A percentile compares a stretch with the other conserved stretches of the same genome.
phyloP scores from a whole-genome alignment of 1,140 invertebrate genomes.

The Hylaeus volcanicus region DNA sequence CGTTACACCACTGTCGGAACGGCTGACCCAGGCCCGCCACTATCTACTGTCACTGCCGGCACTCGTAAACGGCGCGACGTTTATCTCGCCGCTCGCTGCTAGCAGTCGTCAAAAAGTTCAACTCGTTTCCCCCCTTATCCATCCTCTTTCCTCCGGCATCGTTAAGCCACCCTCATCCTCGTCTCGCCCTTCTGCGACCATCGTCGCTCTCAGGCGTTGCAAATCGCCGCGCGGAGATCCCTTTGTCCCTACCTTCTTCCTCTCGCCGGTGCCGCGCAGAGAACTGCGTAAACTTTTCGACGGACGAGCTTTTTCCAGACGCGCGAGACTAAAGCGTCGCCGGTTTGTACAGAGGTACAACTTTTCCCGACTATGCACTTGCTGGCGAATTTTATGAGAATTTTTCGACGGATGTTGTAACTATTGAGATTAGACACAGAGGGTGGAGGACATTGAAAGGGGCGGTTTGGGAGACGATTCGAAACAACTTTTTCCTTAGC shows the following conservation, averaged over 20 bases:
- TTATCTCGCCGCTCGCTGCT: constrained; percentile 55
- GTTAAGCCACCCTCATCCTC: constrained; percentile 43
- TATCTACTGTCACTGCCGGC: constrained; percentile 48
- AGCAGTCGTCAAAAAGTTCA: constrained; percentile 62
- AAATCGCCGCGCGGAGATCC: constrained; percentile 1
- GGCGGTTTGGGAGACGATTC: too few species aligned
- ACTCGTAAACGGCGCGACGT: constrained; percentile 59
- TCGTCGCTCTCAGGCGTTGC: not conserved
- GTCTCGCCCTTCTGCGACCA: not conserved
- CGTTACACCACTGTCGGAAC: constrained; percentile 49
- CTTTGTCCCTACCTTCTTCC: not conserved
- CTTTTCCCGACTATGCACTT: constrained; percentile 32
- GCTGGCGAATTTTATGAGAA: constrained; percentile 17
- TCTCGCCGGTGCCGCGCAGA: too few species aligned
- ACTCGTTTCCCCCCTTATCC: constrained; percentile 57
- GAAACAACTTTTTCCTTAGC: too few species aligned
- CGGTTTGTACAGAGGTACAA: not conserved
- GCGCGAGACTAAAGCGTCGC: constrained; percentile 24
- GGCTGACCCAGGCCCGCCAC: constrained; percentile 49
- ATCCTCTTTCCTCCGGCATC: constrained; percentile 11
- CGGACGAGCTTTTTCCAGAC: constrained; percentile 21
- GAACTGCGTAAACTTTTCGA: constrained; percentile 23
- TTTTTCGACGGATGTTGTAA: constrained; percentile 19
- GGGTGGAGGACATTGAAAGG: too few species aligned
- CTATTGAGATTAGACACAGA: too few species aligned